A percentile compares a stretch with the other conserved stretches of the same genome.
These are phyloP conservation scores for Archaeoteleia sp. DNA, from an alignment of 2,888 invertebrate species.

Conservation along the genomic window DNA sequence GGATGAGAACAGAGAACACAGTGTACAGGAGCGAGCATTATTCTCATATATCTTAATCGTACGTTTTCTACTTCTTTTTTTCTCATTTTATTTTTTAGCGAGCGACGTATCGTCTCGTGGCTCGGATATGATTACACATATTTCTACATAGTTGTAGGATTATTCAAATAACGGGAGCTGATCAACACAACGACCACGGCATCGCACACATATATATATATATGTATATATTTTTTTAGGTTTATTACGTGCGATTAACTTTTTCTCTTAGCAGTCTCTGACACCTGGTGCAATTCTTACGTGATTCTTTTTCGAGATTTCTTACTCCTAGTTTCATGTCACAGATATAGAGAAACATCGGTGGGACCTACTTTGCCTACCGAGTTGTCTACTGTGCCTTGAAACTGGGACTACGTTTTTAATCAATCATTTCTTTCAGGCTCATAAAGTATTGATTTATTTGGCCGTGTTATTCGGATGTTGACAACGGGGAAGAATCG, in stretches of 20 bases:
- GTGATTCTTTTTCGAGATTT: slow-evolving; percentile 12
- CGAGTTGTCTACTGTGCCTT: slow-evolving; percentile 5
- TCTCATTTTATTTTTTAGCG: slow-evolving; percentile 36
- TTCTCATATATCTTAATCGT: slow-evolving; percentile 27
- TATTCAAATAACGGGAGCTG: slow-evolving; percentile 74
- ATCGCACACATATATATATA: slow-evolving; percentile 1
- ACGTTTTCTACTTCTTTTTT: slow-evolving; percentile 51
- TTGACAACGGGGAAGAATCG: slow-evolving; percentile 23
- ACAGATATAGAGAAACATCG: slow-evolving; percentile 9
- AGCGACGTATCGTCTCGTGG: slow-evolving; percentile 73
- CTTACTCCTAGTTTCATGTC: slow-evolving; percentile 5
- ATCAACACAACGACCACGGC: slow-evolving; percentile 54
- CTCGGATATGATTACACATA: slow-evolving; percentile 79
- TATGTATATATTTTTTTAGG: no score
- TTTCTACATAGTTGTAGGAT: slow-evolving; percentile 76
- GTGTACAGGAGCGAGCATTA: slow-evolving; percentile 46
- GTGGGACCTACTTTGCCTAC: neutral
- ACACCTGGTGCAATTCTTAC: slow-evolving; percentile 32
- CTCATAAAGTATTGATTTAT: slow-evolving; percentile 34
- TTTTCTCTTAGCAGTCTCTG: slow-evolving; percentile 58
- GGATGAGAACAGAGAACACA: slow-evolving; percentile 53
- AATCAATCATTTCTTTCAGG: slow-evolving; percentile 35
- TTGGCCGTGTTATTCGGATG: no score
- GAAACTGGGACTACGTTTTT: slow-evolving; percentile 10
- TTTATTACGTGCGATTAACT: slow-evolving; percentile 60